Conservation (phyloP, 2,797 vertebrate species). For the Mallotus villosus region DNA sequence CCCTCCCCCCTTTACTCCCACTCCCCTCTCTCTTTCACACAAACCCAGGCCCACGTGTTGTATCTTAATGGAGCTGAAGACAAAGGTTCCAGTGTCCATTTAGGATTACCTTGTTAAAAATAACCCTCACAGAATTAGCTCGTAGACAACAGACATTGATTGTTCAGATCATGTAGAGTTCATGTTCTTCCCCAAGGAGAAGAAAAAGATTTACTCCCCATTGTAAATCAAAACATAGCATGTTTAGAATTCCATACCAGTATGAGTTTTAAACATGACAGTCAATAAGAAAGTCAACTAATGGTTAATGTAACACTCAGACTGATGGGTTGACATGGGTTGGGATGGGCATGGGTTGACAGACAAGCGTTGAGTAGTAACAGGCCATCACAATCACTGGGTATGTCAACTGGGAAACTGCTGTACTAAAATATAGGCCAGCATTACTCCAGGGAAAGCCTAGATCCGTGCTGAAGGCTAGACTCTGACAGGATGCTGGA, state of each 20-base stretch:
- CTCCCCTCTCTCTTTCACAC: background rate
- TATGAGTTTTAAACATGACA: slow-evolving; percentile 36
- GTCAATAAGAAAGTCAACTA: slow-evolving; percentile 39
- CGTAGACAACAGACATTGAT: background rate
- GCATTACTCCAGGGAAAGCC: slow-evolving; percentile 62
- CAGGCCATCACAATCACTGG: slow-evolving; percentile 60
- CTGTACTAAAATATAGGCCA: slow-evolving; percentile 69
- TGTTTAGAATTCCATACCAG: background rate
- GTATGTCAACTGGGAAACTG: slow-evolving; percentile 57
- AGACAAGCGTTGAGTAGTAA: slow-evolving; percentile 62
- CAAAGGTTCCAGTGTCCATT: background rate
- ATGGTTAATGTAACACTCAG: slow-evolving; percentile 62
- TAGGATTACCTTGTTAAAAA: background rate
- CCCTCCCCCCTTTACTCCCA: background rate
- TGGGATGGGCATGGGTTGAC: slow-evolving; percentile 61
- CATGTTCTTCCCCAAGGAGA: background rate
- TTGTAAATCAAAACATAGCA: too few relatives aligned
- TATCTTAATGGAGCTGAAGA: background rate
- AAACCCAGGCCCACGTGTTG: background rate
- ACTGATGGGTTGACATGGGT: slow-evolving; percentile 37
- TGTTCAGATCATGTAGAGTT: background rate
- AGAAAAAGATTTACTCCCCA: too few relatives aligned
- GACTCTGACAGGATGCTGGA: slow-evolving; percentile 38
- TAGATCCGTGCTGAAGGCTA: slow-evolving; percentile 46
- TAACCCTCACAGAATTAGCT: background rate